Evolutionary conservation across 2,113 vertebrate species (phyloP), one percentile per base, ranked within the genome.

Genomic region (Octodon degus): DNA sequence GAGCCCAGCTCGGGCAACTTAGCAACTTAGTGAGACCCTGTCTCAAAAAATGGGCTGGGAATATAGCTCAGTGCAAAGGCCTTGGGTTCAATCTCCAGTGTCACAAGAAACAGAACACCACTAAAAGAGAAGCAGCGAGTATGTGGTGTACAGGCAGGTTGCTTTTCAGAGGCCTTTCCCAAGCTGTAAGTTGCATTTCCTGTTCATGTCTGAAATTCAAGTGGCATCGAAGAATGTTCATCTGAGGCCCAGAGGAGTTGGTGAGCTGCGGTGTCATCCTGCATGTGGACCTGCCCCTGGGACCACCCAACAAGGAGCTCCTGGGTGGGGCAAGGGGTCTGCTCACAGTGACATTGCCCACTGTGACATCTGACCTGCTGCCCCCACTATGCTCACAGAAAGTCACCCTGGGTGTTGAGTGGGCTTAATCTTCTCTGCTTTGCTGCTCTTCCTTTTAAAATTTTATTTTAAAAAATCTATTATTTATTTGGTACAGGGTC

Each of bases 191-290:
- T 87, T 84, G 63, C 62, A 34, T 92, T 83, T 83, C 90, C 89
- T 80, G 30, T 62, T 94, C 17, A 2, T 34, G 77, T 92, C 81
- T 68, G 65, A 88, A 95, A 86, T 74, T 55, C 53, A 90, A 87
- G 32, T 16, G 67, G 63, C 34, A 72, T 53, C 25, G 83, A 70
- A n/a, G 43, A 89, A 47, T 19, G 32, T 25, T 86, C 14, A 1
- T 19, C 2, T 5, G 34, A 16, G 60, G 58, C 68, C 63, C 60
- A 19, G 22, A 82, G 68, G 74, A 19, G 70, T 68, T 25, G 1
- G 27, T 43, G 50, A 43, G 58, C 16, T 11, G 58, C 80, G 55
- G 32, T 65, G 50, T 25, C 0, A 3, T 24, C 60, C 37, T 24
- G 37, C 2, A 19, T 1, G 2, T 53, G 43, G 34, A 65, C 53